Evolutionary conservation across 2,797 vertebrate genomes (phyloP).

Genomic region (Botia kubotai): DNA sequence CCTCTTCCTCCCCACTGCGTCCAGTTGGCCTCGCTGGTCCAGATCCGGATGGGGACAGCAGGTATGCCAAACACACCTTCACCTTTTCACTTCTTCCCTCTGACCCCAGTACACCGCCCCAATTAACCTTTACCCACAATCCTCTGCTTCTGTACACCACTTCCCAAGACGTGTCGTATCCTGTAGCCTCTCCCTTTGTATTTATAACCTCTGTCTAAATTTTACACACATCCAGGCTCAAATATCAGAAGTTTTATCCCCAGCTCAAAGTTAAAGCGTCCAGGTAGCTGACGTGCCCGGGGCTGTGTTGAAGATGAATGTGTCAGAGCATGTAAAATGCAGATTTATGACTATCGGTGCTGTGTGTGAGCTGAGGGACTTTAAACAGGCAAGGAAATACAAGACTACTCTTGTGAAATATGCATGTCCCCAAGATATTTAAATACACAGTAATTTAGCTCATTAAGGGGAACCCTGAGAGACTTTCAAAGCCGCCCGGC

Average conservation of each 20-base stretch:
- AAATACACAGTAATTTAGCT: constrained; percentile 54
- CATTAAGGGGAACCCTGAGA: constrained; percentile 48
- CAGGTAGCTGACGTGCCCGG: constrained; percentile 22
- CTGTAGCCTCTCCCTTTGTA: constrained; percentile 15
- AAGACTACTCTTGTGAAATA: constrained; percentile 56
- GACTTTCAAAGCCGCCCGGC: not conserved
- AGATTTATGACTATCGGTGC: constrained; percentile 58
- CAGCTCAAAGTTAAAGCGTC: constrained; percentile 31
- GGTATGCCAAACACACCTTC: constrained; percentile 68
- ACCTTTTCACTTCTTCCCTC: constrained; percentile 26
- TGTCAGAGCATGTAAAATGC: constrained; percentile 51
- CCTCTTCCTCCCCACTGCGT: constrained; percentile 21
- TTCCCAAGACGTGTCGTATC: constrained; percentile 30
- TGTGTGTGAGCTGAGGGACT: constrained; percentile 53
- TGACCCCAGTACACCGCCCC: constrained; percentile 8
- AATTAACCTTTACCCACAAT: constrained; percentile 18
- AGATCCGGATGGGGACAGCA: constrained; percentile 63
- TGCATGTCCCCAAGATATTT: constrained; percentile 53
- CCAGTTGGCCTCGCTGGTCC: constrained; percentile 28
- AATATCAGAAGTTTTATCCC: constrained; percentile 38
- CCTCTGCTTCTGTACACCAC: not conserved
- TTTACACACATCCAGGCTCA: constrained; percentile 36
- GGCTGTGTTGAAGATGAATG: constrained; percentile 36
- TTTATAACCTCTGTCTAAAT: constrained; percentile 40
- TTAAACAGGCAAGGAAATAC: constrained; percentile 53